Conservation (phyloP, 2,113 vertebrate species). For the Bubalus kerabau region DNA sequence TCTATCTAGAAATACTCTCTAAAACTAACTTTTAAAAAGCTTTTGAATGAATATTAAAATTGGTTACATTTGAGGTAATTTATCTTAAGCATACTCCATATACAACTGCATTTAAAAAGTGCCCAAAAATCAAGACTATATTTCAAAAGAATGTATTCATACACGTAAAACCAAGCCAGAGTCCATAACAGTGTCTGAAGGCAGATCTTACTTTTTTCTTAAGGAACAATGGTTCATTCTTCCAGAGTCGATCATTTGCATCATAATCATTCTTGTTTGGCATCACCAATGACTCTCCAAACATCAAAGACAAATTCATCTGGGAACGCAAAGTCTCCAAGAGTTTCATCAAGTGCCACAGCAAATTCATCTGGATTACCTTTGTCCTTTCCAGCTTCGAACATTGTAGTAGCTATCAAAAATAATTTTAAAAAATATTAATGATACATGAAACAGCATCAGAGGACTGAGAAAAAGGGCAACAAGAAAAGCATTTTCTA, state of each 20-base stretch:
- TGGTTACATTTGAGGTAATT: background rate
- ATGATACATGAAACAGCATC: background rate
- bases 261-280: slow-evolving; percentile 86
- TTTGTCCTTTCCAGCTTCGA: slow-evolving; percentile 95
- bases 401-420: slow-evolving; percentile 92
- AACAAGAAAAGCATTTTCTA: background rate
- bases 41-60: slow-evolving; percentile 15
- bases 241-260: slow-evolving; percentile 1
- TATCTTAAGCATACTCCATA: background rate
- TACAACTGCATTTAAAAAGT: background rate
- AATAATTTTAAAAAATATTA: background rate
- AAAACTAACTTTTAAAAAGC: slow-evolving; percentile 33
- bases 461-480: background rate
- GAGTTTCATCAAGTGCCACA: slow-evolving; percentile 90
- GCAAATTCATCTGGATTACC: slow-evolving; percentile 95
- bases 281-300: slow-evolving; percentile 95
- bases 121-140: slow-evolving; percentile 43
- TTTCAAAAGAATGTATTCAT: slow-evolving; percentile 26
- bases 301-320: slow-evolving; percentile 98
- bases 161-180: background rate
- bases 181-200: slow-evolving; percentile 15
- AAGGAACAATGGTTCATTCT: background rate
- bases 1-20: background rate
- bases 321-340: slow-evolving; percentile 97
- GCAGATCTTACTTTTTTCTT: background rate